Conservation (phyloP, 2,888 invertebrate species). For the Conus canariensis region DNA sequence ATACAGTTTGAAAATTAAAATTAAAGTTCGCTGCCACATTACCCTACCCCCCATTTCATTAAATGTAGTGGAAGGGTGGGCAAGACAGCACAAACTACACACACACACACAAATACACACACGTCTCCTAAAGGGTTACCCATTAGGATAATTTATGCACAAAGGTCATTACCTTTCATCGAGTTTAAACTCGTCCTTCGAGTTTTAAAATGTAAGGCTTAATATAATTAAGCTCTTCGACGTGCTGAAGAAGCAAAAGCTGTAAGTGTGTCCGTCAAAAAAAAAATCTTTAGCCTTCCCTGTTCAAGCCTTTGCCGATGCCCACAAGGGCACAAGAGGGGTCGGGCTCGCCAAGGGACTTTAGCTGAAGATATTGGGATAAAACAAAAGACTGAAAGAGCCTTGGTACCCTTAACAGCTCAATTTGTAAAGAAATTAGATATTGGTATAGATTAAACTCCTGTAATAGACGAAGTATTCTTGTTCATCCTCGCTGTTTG, state of each 20-base stretch:
- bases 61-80: slow-evolving; percentile 1
- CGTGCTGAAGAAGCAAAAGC: slow-evolving; percentile 46
- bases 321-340: slow-evolving; percentile 44
- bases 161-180: slow-evolving; percentile 50
- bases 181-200: slow-evolving; percentile 48
- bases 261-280: slow-evolving; percentile 46
- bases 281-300: slow-evolving; percentile 32
- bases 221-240: slow-evolving; percentile 44
- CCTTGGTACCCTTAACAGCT: slow-evolving; percentile 47
- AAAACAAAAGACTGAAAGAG: slow-evolving; percentile 45
- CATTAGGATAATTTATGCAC: slow-evolving; percentile 69
- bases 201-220: slow-evolving; percentile 45
- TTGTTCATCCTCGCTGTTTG: slow-evolving; percentile 47
- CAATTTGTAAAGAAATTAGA: slow-evolving; percentile 43
- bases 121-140: slow-evolving; percentile 43
- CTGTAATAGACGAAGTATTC: slow-evolving; percentile 42
- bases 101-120: slow-evolving; percentile 19
- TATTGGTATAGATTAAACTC: slow-evolving; percentile 45
- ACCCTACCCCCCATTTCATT: slow-evolving; percentile 9
- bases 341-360: slow-evolving; percentile 46
- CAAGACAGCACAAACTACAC: slow-evolving; percentile 34
- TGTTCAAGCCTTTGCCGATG: slow-evolving; percentile 46
- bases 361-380: slow-evolving; percentile 38
- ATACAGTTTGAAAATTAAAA: neutral
- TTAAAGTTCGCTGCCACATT: neutral